Conservation (phyloP, 2,888 invertebrate genomes). For the Teinopalpus imperialis region DNA sequence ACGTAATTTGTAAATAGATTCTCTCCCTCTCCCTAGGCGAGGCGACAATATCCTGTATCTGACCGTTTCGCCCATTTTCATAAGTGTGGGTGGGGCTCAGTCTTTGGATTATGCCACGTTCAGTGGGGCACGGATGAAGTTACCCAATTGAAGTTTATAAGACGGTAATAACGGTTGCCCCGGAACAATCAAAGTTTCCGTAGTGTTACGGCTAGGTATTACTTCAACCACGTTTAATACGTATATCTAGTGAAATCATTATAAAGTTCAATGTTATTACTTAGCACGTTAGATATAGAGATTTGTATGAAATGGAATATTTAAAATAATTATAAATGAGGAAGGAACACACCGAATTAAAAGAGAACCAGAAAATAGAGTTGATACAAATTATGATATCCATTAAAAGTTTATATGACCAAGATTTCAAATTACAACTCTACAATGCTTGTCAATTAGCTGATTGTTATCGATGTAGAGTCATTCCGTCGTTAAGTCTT, state of each 20-base stretch:
- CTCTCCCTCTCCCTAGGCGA: background rate
- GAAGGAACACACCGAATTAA: too few species aligned
- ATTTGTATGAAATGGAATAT: too few species aligned
- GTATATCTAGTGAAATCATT: conserved; percentile 5
- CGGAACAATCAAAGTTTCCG: conserved; percentile 21
- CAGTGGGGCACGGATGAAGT: conserved; percentile 9
- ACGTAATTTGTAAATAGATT: conserved; percentile 24
- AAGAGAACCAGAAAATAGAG: too few species aligned
- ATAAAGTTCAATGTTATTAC: conserved; percentile 15
- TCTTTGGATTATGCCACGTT: conserved; percentile 4
- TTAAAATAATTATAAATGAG: too few species aligned
- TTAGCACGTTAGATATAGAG: background rate
- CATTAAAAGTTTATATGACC: too few species aligned
- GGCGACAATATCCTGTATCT: background rate
- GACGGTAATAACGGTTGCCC: conserved; percentile 20
- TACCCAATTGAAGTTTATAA: conserved; percentile 24
- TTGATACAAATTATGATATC: too few species aligned
- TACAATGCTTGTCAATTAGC: too few species aligned
- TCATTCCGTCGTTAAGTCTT: too few species aligned
- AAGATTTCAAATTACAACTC: too few species aligned
- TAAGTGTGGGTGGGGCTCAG: conserved; percentile 30
- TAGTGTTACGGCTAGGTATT: background rate
- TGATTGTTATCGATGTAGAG: too few species aligned
- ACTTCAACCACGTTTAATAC: conserved; percentile 1
- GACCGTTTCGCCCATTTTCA: conserved; percentile 30